Conservation (phyloP, 1,140 invertebrate genomes). For the Maniola jurtina region DNA sequence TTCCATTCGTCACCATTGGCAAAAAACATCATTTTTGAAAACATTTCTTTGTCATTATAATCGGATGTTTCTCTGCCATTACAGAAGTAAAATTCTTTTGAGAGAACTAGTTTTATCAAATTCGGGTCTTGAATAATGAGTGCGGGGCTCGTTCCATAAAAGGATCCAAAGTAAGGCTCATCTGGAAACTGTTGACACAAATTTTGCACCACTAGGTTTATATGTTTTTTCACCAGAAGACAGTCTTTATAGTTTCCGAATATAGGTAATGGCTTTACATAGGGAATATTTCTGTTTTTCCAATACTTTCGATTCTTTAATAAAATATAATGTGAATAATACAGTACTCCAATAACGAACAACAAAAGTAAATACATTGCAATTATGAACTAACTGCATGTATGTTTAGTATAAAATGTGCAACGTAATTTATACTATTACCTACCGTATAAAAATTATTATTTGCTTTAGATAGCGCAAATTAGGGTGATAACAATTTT, state of each 20-base stretch:
- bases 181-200: conserved; percentile 43
- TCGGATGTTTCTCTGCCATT: conserved; percentile 28
- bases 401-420: too few relatives aligned
- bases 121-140: conserved; percentile 36
- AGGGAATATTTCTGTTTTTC: not conserved
- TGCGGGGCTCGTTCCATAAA: conserved; percentile 54
- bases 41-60: not conserved
- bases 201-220: conserved; percentile 7
- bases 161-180: conserved; percentile 56
- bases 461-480: too few relatives aligned
- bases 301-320: conserved; percentile 1
- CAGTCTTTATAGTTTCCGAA: not conserved
- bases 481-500: too few relatives aligned
- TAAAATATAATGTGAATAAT: not conserved
- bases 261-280: not conserved
- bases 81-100: conserved; percentile 75
- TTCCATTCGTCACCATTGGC: conserved; percentile 31
- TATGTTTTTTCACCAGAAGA: conserved; percentile 33
- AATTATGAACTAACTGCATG: too few relatives aligned
- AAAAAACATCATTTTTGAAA: conserved; percentile 40
- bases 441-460: too few relatives aligned
- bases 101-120: conserved; percentile 65
- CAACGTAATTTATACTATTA: too few relatives aligned
- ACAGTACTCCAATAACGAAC: too few relatives aligned
- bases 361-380: too few relatives aligned